Conservation (phyloP, 2,113 vertebrate genomes). For the Suricata suricatta region DNA sequence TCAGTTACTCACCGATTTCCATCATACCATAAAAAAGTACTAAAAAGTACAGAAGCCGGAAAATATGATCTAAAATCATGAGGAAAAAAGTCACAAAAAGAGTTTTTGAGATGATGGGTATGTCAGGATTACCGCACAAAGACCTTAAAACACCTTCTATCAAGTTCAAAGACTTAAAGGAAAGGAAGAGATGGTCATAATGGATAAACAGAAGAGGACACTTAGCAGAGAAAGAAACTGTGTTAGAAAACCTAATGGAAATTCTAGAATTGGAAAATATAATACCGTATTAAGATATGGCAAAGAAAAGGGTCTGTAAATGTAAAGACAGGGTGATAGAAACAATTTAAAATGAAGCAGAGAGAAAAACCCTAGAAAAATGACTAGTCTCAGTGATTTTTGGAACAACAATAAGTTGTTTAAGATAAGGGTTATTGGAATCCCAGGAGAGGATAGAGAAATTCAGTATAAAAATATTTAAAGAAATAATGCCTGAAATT, state of each 20-base stretch:
- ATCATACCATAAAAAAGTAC: neutral
- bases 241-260: neutral
- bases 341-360: slow-evolving; percentile 26
- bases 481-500: slow-evolving; percentile 5
- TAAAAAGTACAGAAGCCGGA: neutral
- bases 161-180: slow-evolving; percentile 32
- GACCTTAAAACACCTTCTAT: slow-evolving; percentile 15
- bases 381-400: neutral
- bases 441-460: neutral
- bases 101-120: neutral
- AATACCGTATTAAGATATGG: neutral
- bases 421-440: neutral
- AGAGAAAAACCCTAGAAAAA: neutral
- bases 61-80: neutral
- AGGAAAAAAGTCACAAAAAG: neutral
- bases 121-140: neutral
- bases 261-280: slow-evolving; percentile 42
- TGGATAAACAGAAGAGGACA: slow-evolving; percentile 26
- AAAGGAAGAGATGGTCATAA: slow-evolving; percentile 32
- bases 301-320: slow-evolving; percentile 42
- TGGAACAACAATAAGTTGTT: neutral
- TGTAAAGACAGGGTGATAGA: neutral
- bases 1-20: neutral
- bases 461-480: neutral
- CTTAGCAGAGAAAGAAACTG: neutral